Base-by-base conservation (phyloP, 2,888 invertebrate species). In the Bruchidius siliquastri region DNA sequence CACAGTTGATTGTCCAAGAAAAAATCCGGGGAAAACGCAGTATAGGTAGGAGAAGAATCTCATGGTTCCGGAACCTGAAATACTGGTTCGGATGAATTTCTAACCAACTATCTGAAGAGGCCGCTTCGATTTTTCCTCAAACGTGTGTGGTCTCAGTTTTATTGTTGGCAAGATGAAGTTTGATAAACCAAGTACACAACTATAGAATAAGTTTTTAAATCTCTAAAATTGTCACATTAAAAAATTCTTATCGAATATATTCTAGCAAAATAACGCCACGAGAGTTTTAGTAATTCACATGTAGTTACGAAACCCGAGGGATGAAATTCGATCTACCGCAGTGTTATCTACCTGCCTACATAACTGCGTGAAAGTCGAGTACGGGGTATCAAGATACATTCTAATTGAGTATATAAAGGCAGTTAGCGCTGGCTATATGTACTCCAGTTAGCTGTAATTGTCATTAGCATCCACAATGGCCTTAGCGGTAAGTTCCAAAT, bases 331-430 rank as follows among this genome's bases (percentile, higher is more conserved):
- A 49, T 49, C 49, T 49, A 49, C 49, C 49, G 13, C 49, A 49
- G 13, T 49, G 18, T 49, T 49, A 49, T 49, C 13, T 49, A 49
- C 49, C 49, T 49, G 49, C 18, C 49, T 4, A 20, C 22, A 69
- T 73, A 70, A 71, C 67, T 67, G 20, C 72, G 74, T 72, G 74
- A 74, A 74, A 74, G 74, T 70, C n/a, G n/a, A 22, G 69, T 66
- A 20, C 49, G 0, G 67, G 70, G 49, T 75, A 75, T 75, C 74
- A 73, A 75, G 70, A 73, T 75, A 75, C 74, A 73, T 21, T 10
- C 68, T 71, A 30, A 13, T 49, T 68, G n/a, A 69, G 22, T 75
- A 75, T 75, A 75, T 69, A 73, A 68, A 73, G 70, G 13, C 49
- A 8, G 49, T 49, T 13, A 1, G 18, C 49, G 10, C 49, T 8